Base-by-base conservation (phyloP, 2,113 vertebrate genomes). In the Pitta sordida region DNA sequence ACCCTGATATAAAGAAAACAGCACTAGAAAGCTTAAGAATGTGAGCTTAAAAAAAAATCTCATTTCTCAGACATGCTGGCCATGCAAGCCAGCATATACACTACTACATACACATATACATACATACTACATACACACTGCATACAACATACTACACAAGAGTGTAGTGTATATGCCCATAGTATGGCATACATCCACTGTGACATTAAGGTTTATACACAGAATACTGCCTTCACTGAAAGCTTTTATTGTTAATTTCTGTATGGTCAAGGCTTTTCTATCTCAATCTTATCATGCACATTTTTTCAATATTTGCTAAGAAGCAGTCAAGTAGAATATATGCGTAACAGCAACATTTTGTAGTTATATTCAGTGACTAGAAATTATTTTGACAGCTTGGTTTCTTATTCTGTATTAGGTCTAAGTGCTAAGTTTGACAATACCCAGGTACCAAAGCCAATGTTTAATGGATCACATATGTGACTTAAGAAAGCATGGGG, bases 381-480 rank as follows among this genome's bases (percentile, higher is more conserved):
- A 90, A 82, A 84, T 59, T 78, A 80, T 41, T 52, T 69, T 85
- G 81, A 80, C 90, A 86, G 48, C 26, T 88, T 91, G 69, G 24
- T 67, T 95, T 92, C 87, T 75, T 39, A 83, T 70, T 95, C 67
- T 67, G 75, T 70, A 58, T 52, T 55, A 78, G n/a, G 11, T 76
- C 39, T 86, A 86, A 88, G 77, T 32, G 43, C 39, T 64, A 87
- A 58, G 11, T 84, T 74, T 91, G 86, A 87, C 70, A 88, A 83
- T 48, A 91, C 2, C 11, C 41, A 77, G 60, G 46, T 92, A 90
- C 78, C 46, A 75, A 95, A 91, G 82, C 49, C 83, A 83, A 60
- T 62, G 55, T 63, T 93, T 90, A 93, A 91, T 46, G 80, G 68
- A 92, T 91, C 88, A 78, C 69, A 91, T 49, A 93, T 11, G 44